Percentiles rank a stretch among this genome's conserved stretches.
Evolutionary conservation across 2,113 vertebrate genomes (phyloP).

Genomic region (Eira barbara): DNA sequence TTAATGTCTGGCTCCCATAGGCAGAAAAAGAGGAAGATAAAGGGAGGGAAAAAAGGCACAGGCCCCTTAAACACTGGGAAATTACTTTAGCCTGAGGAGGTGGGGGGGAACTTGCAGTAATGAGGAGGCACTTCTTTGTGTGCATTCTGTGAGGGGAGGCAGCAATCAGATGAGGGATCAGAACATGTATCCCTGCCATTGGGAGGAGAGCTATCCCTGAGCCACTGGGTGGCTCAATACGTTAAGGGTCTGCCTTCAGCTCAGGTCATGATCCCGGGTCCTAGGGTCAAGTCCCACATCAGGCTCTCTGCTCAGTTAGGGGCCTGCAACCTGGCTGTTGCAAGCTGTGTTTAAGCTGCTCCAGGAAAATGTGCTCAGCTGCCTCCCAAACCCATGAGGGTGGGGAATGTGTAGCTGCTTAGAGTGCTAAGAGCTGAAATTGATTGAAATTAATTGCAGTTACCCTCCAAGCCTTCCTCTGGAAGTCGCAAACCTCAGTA

Average conservation of each 20-base stretch:
- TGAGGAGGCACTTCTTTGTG: background rate
- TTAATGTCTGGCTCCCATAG: too few relatives aligned
- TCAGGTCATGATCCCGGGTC: too few relatives aligned
- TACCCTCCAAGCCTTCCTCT: background rate
- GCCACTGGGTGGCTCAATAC: too few relatives aligned
- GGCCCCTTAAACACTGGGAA: background rate
- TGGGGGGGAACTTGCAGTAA: background rate
- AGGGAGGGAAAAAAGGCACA: background rate
- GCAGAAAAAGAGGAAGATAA: too few relatives aligned
- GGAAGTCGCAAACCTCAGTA: background rate
- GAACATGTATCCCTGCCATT: background rate
- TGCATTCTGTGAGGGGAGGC: background rate
- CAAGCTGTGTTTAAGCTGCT: background rate
- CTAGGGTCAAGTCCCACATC: too few relatives aligned
- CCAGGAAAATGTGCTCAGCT: background rate
- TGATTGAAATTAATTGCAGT: background rate
- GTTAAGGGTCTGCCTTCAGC: too few relatives aligned
- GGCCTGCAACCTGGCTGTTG: too few relatives aligned
- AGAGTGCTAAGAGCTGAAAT: background rate
- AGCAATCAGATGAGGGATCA: background rate
- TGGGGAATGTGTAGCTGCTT: background rate
- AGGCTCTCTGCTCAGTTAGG: too few relatives aligned
- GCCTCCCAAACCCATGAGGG: background rate
- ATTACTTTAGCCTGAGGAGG: background rate
- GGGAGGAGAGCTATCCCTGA: background rate